phyloP scores from a whole-genome alignment of 2,888 invertebrate species.

The Periphyllus acericola region DNA sequence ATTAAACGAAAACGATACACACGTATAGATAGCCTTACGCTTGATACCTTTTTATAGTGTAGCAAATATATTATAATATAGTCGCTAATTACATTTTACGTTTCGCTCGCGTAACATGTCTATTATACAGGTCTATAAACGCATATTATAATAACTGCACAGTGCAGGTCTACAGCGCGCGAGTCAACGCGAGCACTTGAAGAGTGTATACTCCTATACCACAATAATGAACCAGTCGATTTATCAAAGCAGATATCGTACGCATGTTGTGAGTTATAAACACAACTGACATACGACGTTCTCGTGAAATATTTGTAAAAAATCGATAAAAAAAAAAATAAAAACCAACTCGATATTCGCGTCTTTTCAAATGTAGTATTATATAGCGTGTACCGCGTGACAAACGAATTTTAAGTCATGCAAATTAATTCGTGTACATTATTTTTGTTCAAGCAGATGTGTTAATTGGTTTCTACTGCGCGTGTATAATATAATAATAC shows the following conservation, averaged over 20 bases:
- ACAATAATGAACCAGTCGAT: neutral
- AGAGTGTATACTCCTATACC: no score
- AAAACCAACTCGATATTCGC: neutral
- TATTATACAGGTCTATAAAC: neutral
- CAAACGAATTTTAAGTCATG: slow-evolving; percentile 21
- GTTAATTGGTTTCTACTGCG: slow-evolving; percentile 27
- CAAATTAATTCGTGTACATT: slow-evolving; percentile 19
- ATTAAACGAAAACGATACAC: neutral
- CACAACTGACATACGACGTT: no score
- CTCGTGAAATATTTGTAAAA: neutral
- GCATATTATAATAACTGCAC: no score
- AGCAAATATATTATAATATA: neutral
- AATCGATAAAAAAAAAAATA: neutral
- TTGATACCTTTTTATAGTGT: neutral
- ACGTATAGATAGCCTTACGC: neutral
- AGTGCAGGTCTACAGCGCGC: no score
- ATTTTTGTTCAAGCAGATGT: slow-evolving; percentile 8
- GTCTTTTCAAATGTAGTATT: no score
- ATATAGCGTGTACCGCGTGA: neutral
- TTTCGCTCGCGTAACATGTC: neutral
- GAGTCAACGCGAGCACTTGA: no score
- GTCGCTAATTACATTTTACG: neutral
- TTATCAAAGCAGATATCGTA: no score
- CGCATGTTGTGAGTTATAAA: no score
- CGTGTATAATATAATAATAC: neutral